Conservation (phyloP, 1,140 invertebrate genomes). For the Lepidurus arcticus region DNA sequence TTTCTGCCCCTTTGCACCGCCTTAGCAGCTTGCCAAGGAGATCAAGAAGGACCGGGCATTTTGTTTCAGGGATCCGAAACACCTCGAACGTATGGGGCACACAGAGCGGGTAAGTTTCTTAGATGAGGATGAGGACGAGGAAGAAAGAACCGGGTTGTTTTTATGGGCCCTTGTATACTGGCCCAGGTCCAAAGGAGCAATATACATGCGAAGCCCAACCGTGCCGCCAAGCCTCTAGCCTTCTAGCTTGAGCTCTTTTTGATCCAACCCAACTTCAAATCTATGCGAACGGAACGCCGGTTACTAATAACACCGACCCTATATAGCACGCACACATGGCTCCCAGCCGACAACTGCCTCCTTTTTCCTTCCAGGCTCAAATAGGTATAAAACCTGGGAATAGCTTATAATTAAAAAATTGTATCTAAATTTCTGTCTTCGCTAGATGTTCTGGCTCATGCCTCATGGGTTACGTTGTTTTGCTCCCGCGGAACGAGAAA, state of each 20-base stretch:
- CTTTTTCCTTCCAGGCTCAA: neutral
- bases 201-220: neutral
- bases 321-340: neutral
- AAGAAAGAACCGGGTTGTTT: constrained; percentile 21
- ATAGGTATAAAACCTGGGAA: neutral
- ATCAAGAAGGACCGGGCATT: constrained; percentile 15
- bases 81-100: neutral
- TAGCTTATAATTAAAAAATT: too few species aligned
- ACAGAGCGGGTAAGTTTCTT: neutral
- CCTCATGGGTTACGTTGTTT: neutral
- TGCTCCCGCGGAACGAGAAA: neutral
- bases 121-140: constrained; percentile 14
- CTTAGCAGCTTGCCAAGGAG: constrained; percentile 9
- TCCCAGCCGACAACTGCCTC: neutral
- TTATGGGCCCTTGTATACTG: constrained; percentile 18
- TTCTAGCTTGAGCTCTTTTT: neutral
- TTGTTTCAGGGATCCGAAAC: constrained; percentile 9
- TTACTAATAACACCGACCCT: constrained; percentile 16
- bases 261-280: neutral
- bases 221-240: constrained; percentile 6
- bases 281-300: constrained; percentile 3
- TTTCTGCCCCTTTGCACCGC: neutral
- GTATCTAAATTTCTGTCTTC: too few species aligned
- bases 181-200: constrained; percentile 13
- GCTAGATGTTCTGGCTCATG: neutral